phyloP scores from a whole-genome alignment of 2,113 vertebrate species.

The Amblyornis subalaris region DNA sequence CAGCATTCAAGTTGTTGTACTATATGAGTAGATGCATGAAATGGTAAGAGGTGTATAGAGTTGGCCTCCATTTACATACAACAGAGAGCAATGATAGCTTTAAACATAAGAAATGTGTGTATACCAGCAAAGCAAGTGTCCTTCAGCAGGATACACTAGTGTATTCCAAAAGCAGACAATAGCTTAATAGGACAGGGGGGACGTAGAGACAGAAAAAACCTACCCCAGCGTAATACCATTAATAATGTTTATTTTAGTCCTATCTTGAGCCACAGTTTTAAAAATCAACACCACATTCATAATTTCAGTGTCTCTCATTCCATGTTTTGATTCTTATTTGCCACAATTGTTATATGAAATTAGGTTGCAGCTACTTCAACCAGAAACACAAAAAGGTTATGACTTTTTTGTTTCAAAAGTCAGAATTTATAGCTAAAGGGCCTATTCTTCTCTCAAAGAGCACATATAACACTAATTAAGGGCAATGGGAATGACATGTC shows the following conservation, averaged over 20 bases:
- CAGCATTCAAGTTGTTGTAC: not conserved
- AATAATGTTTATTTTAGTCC: not conserved
- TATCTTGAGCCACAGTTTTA: not conserved
- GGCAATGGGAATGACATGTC: slow-evolving; percentile 31
- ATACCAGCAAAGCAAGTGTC: not conserved
- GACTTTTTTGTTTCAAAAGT: slow-evolving; percentile 45
- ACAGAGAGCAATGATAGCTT: not conserved
- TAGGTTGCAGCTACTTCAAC: not conserved
- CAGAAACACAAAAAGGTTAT: slow-evolving; percentile 48
- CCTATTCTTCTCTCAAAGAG: slow-evolving; percentile 30
- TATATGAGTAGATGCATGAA: not conserved
- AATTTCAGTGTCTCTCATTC: not conserved
- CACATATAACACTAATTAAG: slow-evolving; percentile 52
- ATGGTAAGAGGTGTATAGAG: not conserved
- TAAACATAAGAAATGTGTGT: not conserved
- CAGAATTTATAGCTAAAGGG: slow-evolving; percentile 39
- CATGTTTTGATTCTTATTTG: not conserved
- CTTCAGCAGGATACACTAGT: not conserved
- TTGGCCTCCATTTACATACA: not conserved
- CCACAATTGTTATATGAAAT: slow-evolving; percentile 11
- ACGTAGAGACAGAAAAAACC: not conserved
- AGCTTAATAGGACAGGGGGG: not conserved
- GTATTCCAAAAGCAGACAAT: not conserved
- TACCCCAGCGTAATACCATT: not conserved
- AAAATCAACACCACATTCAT: not conserved